phyloP scores from a whole-genome alignment of 2,888 invertebrate species.

The Pantelozetes paolii region DNA sequence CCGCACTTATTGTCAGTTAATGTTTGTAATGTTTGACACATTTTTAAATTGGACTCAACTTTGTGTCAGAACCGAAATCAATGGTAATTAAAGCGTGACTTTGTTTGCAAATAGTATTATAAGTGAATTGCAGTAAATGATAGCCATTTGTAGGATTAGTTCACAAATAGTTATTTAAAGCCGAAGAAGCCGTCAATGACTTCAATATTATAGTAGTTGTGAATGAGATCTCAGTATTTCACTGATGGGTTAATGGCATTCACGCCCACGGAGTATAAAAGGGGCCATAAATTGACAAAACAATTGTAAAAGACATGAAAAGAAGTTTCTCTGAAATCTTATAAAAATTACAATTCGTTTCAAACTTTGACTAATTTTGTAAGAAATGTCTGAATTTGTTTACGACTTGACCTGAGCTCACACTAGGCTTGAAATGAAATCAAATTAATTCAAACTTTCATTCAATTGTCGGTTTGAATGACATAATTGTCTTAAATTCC shows the following conservation, averaged over 20 bases:
- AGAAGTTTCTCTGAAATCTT: not conserved
- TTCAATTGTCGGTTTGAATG: too few relatives aligned
- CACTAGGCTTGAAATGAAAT: too few relatives aligned
- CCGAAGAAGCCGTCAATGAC: not conserved
- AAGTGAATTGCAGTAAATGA: not conserved
- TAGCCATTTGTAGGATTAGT: constrained; percentile 21
- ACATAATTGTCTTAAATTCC: too few relatives aligned
- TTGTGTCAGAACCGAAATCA: constrained; percentile 1
- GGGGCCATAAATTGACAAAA: constrained; percentile 21
- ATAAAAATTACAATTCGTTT: not conserved
- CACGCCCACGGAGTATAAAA: not conserved
- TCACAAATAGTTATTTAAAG: not conserved
- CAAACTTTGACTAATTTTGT: not conserved
- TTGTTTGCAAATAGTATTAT: constrained; percentile 15
- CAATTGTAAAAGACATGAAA: constrained; percentile 14
- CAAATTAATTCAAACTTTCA: too few relatives aligned
- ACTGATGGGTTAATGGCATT: constrained; percentile 13
- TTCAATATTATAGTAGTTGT: not conserved
- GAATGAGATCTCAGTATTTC: constrained; percentile 13
- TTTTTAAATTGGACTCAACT: not conserved
- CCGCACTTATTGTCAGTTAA: not conserved
- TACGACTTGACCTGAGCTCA: too few relatives aligned
- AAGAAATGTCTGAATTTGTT: too few relatives aligned
- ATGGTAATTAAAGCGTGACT: constrained; percentile 9
- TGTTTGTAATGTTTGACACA: not conserved